phyloP scores from a whole-genome alignment of 2,113 vertebrate species.

The Xenopus borealis region DNA sequence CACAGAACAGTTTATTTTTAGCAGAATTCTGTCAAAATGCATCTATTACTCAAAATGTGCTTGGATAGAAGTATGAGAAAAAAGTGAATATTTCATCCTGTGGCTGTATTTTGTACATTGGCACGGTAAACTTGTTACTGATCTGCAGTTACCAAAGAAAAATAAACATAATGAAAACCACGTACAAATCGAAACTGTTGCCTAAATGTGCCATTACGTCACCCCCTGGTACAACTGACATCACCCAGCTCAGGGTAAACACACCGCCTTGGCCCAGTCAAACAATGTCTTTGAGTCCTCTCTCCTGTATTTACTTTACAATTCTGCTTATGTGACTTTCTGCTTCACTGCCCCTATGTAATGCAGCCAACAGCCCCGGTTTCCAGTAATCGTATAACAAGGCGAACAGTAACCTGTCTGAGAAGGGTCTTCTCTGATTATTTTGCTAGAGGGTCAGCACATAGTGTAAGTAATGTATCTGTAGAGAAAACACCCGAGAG shows the following conservation, averaged over 20 bases:
- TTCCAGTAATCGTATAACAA: constrained; percentile 39
- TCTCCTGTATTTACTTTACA: constrained; percentile 26
- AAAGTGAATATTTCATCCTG: too few relatives aligned
- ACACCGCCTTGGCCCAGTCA: constrained; percentile 7
- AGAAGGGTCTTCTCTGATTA: constrained; percentile 32
- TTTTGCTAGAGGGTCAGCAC: constrained; percentile 23
- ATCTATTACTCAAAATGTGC: too few relatives aligned
- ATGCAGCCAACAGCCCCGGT: constrained; percentile 25
- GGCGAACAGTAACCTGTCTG: constrained; percentile 22
- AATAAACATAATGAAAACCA: too few relatives aligned
- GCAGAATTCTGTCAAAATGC: too few relatives aligned
- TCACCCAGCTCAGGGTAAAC: constrained; percentile 6
- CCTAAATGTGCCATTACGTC: neutral
- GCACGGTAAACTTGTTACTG: too few relatives aligned
- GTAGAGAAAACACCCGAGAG: constrained; percentile 28
- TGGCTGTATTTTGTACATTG: too few relatives aligned
- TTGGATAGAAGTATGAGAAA: too few relatives aligned
- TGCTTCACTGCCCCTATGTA: constrained; percentile 29
- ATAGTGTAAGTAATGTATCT: constrained; percentile 21
- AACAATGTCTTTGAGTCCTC: constrained; percentile 26
- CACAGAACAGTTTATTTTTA: too few relatives aligned
- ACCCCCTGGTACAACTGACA: constrained; percentile 11
- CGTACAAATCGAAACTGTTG: neutral
- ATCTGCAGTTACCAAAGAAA: too few relatives aligned
- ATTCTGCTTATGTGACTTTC: constrained; percentile 38